These are phyloP conservation scores for Geopemphigus sp. DNA, from an alignment of 1,140 invertebrate species.

Conservation along the genomic window DNA sequence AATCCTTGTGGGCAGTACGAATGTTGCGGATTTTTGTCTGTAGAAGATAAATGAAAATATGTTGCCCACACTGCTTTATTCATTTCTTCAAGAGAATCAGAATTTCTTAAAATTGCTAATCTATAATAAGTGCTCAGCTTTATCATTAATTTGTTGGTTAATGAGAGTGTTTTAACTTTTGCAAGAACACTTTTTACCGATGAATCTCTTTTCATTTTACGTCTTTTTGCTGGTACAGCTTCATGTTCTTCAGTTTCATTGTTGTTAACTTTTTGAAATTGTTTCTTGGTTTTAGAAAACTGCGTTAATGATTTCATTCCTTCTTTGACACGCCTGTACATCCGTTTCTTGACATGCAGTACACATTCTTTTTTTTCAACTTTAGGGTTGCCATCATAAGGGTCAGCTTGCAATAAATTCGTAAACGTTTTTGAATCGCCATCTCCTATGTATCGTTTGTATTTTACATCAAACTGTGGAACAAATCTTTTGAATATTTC, in stretches of 20 bases:
- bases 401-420: constrained; percentile 22
- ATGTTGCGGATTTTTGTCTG: constrained; percentile 48
- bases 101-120: constrained; percentile 45
- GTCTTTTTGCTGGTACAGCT: constrained; percentile 19
- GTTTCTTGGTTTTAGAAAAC: constrained; percentile 29
- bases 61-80: constrained; percentile 42
- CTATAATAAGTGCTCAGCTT: constrained; percentile 30
- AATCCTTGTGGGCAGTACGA: constrained; percentile 53
- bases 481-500: constrained; percentile 52
- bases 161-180: too few species aligned
- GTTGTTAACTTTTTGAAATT: constrained; percentile 16
- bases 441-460: constrained; percentile 52
- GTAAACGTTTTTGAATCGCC: constrained; percentile 51
- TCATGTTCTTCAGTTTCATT: constrained; percentile 16
- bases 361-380: constrained; percentile 50
- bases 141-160: too few species aligned
- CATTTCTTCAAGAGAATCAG: constrained; percentile 35
- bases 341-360: constrained; percentile 51
- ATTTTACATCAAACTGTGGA: constrained; percentile 49
- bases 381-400: constrained; percentile 42
- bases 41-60: constrained; percentile 47
- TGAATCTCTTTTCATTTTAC: constrained; percentile 23
- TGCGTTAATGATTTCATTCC: constrained; percentile 23
- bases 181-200: too few species aligned
- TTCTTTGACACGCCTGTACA: constrained; percentile 30